Conservation (phyloP, 2,888 invertebrate species). For the Diloba caeruleocephala region DNA sequence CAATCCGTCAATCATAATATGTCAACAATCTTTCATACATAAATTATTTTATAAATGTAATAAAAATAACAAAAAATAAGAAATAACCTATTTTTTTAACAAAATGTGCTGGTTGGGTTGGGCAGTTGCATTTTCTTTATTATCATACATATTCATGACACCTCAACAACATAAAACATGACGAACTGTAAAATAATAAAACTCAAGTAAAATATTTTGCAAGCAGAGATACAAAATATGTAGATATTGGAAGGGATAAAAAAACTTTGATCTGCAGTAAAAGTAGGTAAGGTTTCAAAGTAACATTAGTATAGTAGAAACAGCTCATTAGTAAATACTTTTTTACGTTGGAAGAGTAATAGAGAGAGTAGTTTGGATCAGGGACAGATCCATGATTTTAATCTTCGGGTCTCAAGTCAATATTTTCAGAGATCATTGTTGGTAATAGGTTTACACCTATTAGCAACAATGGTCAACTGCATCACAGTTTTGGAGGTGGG, state of each 20-base stretch:
- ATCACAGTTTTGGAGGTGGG: too few relatives aligned
- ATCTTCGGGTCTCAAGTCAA: too few relatives aligned
- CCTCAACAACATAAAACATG: slow-evolving; percentile 52
- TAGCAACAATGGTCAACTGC: too few relatives aligned
- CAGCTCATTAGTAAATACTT: too few relatives aligned
- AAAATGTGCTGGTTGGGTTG: slow-evolving; percentile 81
- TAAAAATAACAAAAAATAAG: slow-evolving; percentile 31
- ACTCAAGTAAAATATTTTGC: background rate
- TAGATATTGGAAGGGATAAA: background rate
- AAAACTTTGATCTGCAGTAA: too few relatives aligned
- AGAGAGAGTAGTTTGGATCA: too few relatives aligned
- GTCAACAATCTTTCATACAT: slow-evolving; percentile 16
- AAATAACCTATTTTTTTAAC: slow-evolving; percentile 16
- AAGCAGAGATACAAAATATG: background rate
- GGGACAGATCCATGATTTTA: too few relatives aligned
- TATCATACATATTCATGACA: slow-evolving; percentile 72
- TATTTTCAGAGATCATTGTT: too few relatives aligned
- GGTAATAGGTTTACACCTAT: too few relatives aligned
- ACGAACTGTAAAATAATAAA: background rate
- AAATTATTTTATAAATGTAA: slow-evolving; percentile 15
- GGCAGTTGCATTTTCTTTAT: slow-evolving; percentile 76
- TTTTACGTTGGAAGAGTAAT: too few relatives aligned
- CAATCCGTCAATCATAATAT: slow-evolving; percentile 3
- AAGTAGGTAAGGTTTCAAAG: too few relatives aligned
- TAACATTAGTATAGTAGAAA: too few relatives aligned